These are phyloP conservation scores for Caenorhabditis virilis DNA, from an alignment of 2,888 invertebrate genomes.

Conservation along the genomic window DNA sequence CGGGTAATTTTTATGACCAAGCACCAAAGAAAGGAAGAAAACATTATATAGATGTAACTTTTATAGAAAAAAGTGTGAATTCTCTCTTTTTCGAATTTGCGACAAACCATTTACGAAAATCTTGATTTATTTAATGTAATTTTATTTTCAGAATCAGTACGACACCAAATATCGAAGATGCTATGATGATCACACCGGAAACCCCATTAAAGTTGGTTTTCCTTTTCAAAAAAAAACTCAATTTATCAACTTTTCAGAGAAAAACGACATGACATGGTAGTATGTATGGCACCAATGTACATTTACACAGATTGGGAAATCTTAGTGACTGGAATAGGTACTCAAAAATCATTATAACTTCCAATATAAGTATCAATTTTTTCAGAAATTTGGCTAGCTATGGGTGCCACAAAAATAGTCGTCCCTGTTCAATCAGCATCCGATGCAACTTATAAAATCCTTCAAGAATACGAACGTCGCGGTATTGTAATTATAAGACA, in stretches of 20 bases:
- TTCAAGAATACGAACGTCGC: conserved; percentile 60
- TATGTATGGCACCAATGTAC: conserved; percentile 67
- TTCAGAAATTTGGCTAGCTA: conserved; percentile 57
- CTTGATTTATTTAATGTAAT: not conserved
- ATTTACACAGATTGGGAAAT: conserved; percentile 68
- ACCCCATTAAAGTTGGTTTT: conserved; percentile 34
- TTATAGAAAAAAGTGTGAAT: too few species aligned
- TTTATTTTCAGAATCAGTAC: conserved; percentile 50
- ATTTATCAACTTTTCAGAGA: conserved; percentile 16
- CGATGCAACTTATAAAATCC: conserved; percentile 54
- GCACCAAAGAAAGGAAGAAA: too few species aligned
- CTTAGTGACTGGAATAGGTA: conserved; percentile 60
- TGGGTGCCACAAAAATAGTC: conserved; percentile 65
- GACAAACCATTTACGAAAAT: too few species aligned
- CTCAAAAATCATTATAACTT: not conserved
- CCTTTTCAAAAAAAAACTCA: not conserved
- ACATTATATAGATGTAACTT: too few species aligned
- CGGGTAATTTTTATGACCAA: too few species aligned
- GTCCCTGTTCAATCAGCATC: conserved; percentile 66
- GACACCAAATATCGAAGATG: conserved; percentile 44
- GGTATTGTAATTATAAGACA: conserved; percentile 61
- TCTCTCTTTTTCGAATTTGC: not conserved
- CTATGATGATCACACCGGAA: conserved; percentile 43
- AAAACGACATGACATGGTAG: conserved; percentile 53
- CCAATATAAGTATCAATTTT: not conserved